A percentile compares a stretch with the other conserved stretches of the same genome.
phyloP scores from a whole-genome alignment of 2,797 vertebrate species.

The Perodicticus potto region DNA sequence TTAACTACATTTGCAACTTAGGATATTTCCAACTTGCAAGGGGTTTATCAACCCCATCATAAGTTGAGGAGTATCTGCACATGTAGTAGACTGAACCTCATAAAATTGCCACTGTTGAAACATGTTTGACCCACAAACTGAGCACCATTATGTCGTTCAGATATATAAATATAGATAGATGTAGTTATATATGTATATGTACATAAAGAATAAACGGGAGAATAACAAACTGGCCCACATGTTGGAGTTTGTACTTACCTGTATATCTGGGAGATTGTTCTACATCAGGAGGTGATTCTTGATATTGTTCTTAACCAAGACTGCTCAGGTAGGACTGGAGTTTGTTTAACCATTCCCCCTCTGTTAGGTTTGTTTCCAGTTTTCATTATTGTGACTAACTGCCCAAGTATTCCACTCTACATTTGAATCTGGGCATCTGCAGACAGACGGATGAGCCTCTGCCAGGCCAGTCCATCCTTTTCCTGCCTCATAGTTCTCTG shows the following conservation, averaged over 20 bases:
- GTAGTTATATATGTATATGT: not conserved
- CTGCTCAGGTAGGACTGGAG: not conserved
- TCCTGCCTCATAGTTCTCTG: not conserved
- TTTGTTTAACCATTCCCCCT: constrained; percentile 14
- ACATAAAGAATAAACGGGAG: not conserved
- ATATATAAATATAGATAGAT: not conserved
- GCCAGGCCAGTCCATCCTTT: not conserved
- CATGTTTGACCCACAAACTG: not conserved
- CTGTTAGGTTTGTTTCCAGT: not conserved
- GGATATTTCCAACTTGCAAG: not conserved
- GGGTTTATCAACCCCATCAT: not conserved
- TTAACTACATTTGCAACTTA: not conserved
- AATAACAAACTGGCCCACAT: not conserved
- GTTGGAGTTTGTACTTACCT: not conserved
- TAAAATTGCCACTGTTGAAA: not conserved
- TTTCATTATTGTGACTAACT: constrained; percentile 12
- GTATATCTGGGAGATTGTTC: not conserved
- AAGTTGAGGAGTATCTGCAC: not conserved
- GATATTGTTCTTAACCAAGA: not conserved
- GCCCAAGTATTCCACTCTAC: not conserved
- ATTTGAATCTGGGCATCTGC: not conserved
- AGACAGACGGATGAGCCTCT: not conserved
- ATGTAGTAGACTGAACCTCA: not conserved
- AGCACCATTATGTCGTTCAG: not conserved
- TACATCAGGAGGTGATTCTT: not conserved